phyloP scores from a whole-genome alignment of 1,140 invertebrate species.

The Euura lappo region DNA sequence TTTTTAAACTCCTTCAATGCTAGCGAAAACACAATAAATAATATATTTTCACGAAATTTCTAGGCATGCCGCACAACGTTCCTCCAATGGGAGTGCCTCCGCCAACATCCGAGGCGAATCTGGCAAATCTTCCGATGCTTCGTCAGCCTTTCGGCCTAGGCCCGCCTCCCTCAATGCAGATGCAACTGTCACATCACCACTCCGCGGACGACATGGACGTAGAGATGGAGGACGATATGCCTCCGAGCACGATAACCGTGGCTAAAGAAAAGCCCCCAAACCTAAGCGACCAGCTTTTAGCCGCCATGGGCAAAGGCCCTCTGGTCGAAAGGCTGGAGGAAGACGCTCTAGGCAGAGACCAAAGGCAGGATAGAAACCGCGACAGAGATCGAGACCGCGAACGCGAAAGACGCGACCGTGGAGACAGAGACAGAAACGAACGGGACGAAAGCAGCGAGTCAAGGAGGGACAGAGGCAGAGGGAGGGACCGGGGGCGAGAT shows the following conservation, averaged over 20 bases:
- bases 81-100: conserved; percentile 59
- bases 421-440: conserved; percentile 39
- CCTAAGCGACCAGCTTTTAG: conserved; percentile 51
- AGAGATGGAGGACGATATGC: conserved; percentile 67
- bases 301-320: conserved; percentile 52
- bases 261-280: conserved; percentile 38
- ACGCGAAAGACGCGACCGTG: conserved; percentile 42
- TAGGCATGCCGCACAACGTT: conserved; percentile 56
- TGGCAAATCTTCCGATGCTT: conserved; percentile 54
- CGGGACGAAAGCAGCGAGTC: conserved; percentile 28
- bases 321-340: conserved; percentile 43
- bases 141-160: conserved; percentile 49
- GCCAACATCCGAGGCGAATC: conserved; percentile 49
- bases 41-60: no score
- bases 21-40: no score
- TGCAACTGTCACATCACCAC: conserved; percentile 52
- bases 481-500: conserved; percentile 40
- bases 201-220: conserved; percentile 68
- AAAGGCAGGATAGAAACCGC: conserved; percentile 31
- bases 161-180: conserved; percentile 55
- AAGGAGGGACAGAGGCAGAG: conserved; percentile 29
- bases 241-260: conserved; percentile 31
- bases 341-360: conserved; percentile 23
- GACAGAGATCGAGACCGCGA: conserved; percentile 51
- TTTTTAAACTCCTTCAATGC: no score